Conservation (phyloP, 1,140 invertebrate genomes). For the Drosophila lacteicornis region DNA sequence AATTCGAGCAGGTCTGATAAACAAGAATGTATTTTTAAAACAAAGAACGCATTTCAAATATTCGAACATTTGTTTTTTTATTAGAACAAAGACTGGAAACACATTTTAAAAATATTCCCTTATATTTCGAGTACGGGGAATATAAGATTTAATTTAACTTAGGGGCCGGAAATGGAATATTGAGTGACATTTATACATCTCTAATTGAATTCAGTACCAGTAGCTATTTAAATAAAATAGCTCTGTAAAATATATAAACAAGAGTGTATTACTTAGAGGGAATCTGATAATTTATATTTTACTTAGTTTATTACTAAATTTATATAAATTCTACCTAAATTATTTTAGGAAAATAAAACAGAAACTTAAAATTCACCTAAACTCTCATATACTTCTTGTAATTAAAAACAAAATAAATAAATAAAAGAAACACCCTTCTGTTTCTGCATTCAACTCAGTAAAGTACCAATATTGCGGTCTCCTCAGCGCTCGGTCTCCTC, state of each 20-base stretch:
- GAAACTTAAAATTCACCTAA: too few species aligned
- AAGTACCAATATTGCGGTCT: background rate
- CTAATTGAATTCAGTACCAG: background rate
- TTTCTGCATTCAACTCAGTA: conserved; percentile 7
- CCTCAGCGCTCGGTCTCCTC: conserved; percentile 7
- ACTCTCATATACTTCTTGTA: too few species aligned
- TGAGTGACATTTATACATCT: background rate
- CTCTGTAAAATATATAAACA: background rate
- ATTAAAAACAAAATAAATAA: too few species aligned
- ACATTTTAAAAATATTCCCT: conserved; percentile 3
- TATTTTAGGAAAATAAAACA: too few species aligned
- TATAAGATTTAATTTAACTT: background rate
- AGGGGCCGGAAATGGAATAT: background rate
- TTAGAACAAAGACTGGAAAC: conserved; percentile 17
- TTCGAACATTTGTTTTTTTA: conserved; percentile 5
- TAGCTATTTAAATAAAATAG: background rate
- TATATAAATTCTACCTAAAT: too few species aligned
- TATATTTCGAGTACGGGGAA: background rate
- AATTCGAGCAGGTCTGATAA: background rate
- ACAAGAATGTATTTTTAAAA: conserved; percentile 18
- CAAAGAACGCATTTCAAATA: conserved; percentile 11
- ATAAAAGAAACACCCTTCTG: background rate
- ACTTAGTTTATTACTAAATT: too few species aligned
- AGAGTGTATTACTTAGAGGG: background rate
- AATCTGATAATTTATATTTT: background rate